These are phyloP conservation scores for Drosophila paracracens DNA, from an alignment of 2,888 invertebrate genomes.

Conservation along the genomic window DNA sequence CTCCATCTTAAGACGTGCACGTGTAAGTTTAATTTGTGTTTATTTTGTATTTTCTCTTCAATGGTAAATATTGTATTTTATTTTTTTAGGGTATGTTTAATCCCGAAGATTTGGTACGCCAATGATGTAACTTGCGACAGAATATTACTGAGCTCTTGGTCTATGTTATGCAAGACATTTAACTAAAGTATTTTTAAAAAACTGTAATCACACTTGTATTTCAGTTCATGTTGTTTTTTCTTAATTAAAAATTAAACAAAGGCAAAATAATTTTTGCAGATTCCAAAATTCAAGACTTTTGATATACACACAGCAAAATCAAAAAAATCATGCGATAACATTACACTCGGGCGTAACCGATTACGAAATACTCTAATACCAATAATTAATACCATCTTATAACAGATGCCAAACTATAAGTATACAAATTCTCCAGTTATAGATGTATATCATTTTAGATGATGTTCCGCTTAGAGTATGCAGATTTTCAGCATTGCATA, in stretches of 20 bases:
- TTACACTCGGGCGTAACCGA: too few species aligned
- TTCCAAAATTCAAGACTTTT: background rate
- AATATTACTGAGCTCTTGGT: conserved; percentile 20
- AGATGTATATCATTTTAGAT: too few species aligned
- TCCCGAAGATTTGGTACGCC: conserved; percentile 91
- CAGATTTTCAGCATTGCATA: background rate
- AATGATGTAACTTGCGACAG: conserved; percentile 22
- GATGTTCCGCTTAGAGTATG: too few species aligned
- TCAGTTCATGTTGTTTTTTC: conserved; percentile 28
- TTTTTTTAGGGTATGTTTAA: conserved; percentile 93
- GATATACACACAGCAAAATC: background rate
- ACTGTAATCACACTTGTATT: conserved; percentile 7
- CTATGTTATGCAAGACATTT: conserved; percentile 15
- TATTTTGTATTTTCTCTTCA: conserved; percentile 47
- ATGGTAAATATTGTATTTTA: background rate
- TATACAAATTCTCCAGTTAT: too few species aligned
- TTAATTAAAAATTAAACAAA: conserved; percentile 4
- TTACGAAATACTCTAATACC: too few species aligned
- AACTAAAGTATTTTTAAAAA: conserved; percentile 21
- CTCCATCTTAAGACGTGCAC: conserved; percentile 97
- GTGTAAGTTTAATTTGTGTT: conserved; percentile 86
- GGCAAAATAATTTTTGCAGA: background rate
- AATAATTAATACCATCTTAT: too few species aligned
- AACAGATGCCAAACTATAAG: too few species aligned
- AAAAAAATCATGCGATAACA: background rate